Percentiles rank a stretch among this genome's conserved stretches.
Evolutionary conservation across 2,888 invertebrate genomes (phyloP).

Genomic region (Archaeoteleia sp.): DNA sequence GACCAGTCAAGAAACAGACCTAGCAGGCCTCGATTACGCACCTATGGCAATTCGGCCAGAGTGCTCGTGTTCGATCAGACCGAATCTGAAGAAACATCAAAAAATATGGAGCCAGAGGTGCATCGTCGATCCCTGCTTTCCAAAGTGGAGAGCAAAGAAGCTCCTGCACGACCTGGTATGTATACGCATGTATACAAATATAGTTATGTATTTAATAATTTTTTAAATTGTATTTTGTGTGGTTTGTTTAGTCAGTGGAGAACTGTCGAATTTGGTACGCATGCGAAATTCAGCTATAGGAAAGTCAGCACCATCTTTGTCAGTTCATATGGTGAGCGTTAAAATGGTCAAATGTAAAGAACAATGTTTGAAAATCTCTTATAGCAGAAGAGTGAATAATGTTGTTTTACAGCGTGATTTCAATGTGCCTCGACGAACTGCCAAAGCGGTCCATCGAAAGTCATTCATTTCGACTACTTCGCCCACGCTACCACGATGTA

Average conservation of each 20-base stretch:
- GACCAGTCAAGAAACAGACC: slow-evolving; percentile 71
- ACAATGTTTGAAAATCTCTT: no score
- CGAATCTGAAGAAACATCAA: slow-evolving; percentile 76
- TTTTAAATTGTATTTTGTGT: no score
- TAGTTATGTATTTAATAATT: background rate
- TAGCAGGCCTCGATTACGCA: slow-evolving; percentile 71
- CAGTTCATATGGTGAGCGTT: slow-evolving; percentile 81
- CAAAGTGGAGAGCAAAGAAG: slow-evolving; percentile 70
- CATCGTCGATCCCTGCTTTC: slow-evolving; percentile 56
- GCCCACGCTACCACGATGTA: slow-evolving; percentile 84
- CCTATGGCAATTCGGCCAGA: slow-evolving; percentile 80
- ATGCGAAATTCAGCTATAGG: slow-evolving; percentile 93
- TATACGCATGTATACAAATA: background rate
- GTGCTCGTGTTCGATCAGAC: slow-evolving; percentile 86
- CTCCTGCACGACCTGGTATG: slow-evolving; percentile 68
- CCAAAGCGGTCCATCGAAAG: slow-evolving; percentile 81
- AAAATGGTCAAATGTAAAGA: slow-evolving; percentile 3
- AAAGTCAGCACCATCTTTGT: slow-evolving; percentile 95
- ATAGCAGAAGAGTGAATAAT: slow-evolving; percentile 1
- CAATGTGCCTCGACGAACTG: slow-evolving; percentile 76
- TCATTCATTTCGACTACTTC: slow-evolving; percentile 86
- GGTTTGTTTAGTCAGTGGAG: slow-evolving; percentile 73
- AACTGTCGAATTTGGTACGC: slow-evolving; percentile 86
- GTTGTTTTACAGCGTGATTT: slow-evolving; percentile 70
- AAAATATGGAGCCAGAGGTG: slow-evolving; percentile 58